Evolutionary conservation across 2,797 vertebrate species (phyloP).

Genomic region (Pyrocephalus nanus): DNA sequence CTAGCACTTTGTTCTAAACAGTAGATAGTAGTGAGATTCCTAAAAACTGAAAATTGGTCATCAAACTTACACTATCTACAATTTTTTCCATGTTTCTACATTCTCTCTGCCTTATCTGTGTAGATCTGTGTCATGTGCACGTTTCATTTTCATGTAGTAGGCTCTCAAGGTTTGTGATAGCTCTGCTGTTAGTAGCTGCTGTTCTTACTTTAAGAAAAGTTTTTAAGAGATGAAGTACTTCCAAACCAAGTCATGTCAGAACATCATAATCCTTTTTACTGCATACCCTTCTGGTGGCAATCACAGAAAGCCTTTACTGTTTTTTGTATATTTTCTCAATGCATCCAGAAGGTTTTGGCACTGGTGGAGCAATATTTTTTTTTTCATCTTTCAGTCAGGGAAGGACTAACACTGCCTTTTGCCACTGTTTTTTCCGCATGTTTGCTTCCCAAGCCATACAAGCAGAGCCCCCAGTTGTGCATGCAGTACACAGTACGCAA

Average conservation of each 20-base stretch:
- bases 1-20: not conserved
- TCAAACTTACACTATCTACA: not conserved
- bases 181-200: not conserved
- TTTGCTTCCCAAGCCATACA: not conserved
- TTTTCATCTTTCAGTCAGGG: not conserved
- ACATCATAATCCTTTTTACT: not conserved
- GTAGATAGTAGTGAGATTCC: not conserved
- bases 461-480: not conserved
- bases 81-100: not conserved
- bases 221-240: not conserved
- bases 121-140: fast-evolving
- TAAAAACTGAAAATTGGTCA: not conserved
- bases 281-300: not conserved
- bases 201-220: not conserved
- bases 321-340: not conserved
- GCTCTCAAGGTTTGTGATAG: not conserved
- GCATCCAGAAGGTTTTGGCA: not conserved
- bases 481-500: not conserved
- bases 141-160: not conserved
- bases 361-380: not conserved
- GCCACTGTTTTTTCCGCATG: not conserved
- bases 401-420: not conserved
- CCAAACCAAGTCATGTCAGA: not conserved
- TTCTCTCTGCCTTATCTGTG: not conserved
- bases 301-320: fast-evolving